phyloP scores from a whole-genome alignment of 2,113 vertebrate genomes.

The Phasianus colchicus region DNA sequence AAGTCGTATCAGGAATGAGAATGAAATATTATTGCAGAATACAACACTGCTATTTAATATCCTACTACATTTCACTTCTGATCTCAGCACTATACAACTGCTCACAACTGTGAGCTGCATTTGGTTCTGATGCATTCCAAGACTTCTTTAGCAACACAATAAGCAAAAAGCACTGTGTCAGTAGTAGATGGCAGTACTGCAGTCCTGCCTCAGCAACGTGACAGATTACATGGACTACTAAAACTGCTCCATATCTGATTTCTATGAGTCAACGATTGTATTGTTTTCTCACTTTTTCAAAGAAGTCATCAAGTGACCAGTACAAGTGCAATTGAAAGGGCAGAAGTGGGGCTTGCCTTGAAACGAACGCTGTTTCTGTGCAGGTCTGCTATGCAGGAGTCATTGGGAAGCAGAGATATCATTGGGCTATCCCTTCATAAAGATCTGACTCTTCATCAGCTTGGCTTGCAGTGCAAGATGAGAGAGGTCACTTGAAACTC shows the following conservation, averaged over 20 bases:
- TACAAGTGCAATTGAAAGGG: constrained; percentile 6
- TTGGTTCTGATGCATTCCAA: not conserved
- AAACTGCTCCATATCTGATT: constrained; percentile 39
- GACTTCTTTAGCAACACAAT: not conserved
- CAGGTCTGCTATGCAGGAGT: constrained; percentile 1
- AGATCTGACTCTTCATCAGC: constrained; percentile 8
- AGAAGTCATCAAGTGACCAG: constrained; percentile 19
- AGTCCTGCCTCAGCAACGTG: not conserved
- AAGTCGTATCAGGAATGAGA: not conserved
- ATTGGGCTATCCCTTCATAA: not conserved
- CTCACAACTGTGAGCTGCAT: not conserved
- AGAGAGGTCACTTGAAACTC: constrained; percentile 19
- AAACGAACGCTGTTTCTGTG: constrained; percentile 47
- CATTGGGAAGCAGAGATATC: not conserved
- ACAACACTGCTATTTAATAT: not conserved
- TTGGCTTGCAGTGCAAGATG: not conserved
- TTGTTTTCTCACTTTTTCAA: not conserved
- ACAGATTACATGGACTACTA: not conserved
- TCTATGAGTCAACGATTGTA: constrained; percentile 38
- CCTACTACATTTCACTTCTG: not conserved
- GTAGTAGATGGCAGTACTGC: not conserved
- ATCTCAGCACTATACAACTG: not conserved
- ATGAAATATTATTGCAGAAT: not conserved
- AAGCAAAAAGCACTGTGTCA: not conserved
- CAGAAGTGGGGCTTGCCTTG: constrained; percentile 18